These are phyloP conservation scores for Carassius gibelio DNA, from an alignment of 2,113 vertebrate genomes.

Conservation along the genomic window DNA sequence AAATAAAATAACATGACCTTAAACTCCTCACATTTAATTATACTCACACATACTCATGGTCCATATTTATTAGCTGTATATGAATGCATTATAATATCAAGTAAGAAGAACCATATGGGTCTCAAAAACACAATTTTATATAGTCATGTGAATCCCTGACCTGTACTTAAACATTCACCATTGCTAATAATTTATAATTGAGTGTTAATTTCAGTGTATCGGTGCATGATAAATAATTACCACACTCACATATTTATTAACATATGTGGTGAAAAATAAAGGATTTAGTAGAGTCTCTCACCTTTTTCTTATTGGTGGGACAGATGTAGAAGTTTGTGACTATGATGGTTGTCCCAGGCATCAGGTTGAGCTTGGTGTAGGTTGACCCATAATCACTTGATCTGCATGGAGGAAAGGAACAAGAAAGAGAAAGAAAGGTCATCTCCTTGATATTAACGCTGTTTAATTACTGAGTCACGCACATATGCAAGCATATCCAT, in stretches of 20 bases:
- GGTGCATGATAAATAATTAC: not conserved
- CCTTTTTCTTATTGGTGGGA: conserved; percentile 96
- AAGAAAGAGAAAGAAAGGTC: conserved; percentile 13
- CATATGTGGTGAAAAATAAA: not conserved
- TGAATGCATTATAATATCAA: not conserved
- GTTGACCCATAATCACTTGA: conserved; percentile 93
- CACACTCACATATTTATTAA: conserved; percentile 10
- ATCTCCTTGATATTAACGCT: not conserved
- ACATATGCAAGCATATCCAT: not conserved
- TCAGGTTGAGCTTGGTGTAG: conserved; percentile 91
- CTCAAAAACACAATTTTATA: not conserved
- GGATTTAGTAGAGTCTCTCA: conserved; percentile 63
- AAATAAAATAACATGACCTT: conserved; percentile 10
- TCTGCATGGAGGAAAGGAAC: conserved; percentile 67
- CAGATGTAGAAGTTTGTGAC: conserved; percentile 98
- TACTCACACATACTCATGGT: not conserved
- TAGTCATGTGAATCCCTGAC: not conserved
- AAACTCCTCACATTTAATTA: conserved; percentile 34
- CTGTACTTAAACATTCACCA: not conserved
- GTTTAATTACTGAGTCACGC: not conserved
- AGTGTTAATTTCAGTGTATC: not conserved
- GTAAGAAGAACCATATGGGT: not conserved
- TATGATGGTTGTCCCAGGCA: conserved; percentile 88
- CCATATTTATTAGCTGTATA: conserved; percentile 12
- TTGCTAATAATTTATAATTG: conserved; percentile 10